These are phyloP conservation scores for Zalophus californianus DNA, from an alignment of 2,797 vertebrate species.

Conservation along the genomic window DNA sequence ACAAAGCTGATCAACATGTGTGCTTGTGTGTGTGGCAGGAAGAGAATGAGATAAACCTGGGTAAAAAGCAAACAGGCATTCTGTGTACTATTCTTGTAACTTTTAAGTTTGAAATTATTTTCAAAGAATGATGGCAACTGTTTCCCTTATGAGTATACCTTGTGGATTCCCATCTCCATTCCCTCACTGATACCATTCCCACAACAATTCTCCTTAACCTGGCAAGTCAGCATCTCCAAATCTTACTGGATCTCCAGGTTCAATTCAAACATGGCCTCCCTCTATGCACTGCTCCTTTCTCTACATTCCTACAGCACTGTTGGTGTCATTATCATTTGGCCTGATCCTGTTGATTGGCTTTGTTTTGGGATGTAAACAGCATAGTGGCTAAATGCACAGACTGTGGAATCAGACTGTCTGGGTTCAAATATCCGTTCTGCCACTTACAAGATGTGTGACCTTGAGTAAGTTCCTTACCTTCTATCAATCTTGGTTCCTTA, in stretches of 20 bases:
- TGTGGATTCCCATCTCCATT: neutral
- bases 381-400: neutral
- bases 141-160: neutral
- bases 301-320: neutral
- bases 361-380: neutral
- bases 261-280: neutral
- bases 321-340: neutral
- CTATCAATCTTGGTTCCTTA: constrained; percentile 44
- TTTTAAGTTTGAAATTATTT: constrained; percentile 52
- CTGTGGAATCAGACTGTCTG: neutral
- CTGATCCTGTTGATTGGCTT: neutral
- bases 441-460: neutral
- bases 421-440: constrained; percentile 2
- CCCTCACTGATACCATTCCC: neutral
- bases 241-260: neutral
- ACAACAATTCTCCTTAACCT: neutral
- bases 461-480: neutral
- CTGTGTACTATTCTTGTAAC: neutral
- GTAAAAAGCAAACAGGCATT: neutral
- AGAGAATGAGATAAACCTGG: neutral
- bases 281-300: neutral
- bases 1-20: neutral
- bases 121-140: neutral
- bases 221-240: neutral
- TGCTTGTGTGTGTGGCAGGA: neutral